phyloP scores from a whole-genome alignment of 2,797 vertebrate species.

The Cyprinella venusta region DNA sequence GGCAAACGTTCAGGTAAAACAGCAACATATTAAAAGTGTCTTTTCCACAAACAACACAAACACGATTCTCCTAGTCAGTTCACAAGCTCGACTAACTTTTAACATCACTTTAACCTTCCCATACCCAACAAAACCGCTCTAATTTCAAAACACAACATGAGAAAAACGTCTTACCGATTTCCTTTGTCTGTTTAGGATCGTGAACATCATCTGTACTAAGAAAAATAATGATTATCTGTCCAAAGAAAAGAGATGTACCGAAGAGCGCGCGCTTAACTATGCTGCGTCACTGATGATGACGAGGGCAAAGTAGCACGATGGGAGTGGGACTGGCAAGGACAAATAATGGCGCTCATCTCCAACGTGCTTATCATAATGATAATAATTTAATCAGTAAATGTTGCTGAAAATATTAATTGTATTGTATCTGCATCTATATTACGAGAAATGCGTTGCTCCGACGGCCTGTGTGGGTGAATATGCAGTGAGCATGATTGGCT shows the following conservation, averaged over 20 bases:
- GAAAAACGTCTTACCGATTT: constrained; percentile 29
- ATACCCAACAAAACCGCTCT: background rate
- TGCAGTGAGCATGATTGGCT: background rate
- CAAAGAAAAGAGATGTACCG: background rate
- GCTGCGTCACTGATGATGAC: constrained; percentile 32
- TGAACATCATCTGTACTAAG: background rate
- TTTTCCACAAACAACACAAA: background rate
- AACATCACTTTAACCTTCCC: background rate
- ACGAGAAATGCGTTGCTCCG: background rate
- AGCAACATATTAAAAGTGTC: background rate
- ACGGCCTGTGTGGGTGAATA: background rate
- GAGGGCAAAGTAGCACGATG: background rate
- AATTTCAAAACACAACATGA: background rate
- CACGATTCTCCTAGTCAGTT: background rate
- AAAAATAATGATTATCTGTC: background rate
- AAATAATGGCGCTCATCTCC: background rate
- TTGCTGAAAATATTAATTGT: background rate
- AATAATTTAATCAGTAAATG: background rate
- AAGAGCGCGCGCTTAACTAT: constrained; percentile 45
- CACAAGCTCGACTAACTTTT: constrained; percentile 11
- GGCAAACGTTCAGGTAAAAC: background rate
- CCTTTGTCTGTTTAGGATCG: background rate
- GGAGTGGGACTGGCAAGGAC: constrained; percentile 30
- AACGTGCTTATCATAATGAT: background rate
- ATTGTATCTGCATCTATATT: background rate